Evolutionary conservation across 2,888 invertebrate species (phyloP).

Genomic region (Biston betularia): DNA sequence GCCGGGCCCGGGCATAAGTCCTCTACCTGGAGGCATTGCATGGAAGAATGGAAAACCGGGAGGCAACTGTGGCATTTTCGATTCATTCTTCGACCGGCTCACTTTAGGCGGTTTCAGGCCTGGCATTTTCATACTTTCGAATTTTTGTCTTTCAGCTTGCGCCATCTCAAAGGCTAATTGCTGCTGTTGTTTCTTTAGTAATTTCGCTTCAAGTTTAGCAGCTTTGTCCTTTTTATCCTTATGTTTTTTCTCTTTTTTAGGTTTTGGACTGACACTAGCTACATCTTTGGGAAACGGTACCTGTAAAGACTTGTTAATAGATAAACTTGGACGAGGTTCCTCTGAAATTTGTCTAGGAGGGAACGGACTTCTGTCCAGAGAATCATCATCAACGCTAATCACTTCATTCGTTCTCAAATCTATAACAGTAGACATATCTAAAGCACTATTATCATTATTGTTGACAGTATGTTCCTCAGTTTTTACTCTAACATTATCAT

Average conservation of each 20-base stretch:
- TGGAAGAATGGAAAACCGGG: constrained; percentile 81
- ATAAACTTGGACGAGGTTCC: constrained; percentile 70
- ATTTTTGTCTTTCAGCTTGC: constrained; percentile 70
- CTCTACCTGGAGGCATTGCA: constrained; percentile 79
- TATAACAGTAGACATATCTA: constrained; percentile 81
- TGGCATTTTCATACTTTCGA: constrained; percentile 58
- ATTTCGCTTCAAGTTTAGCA: constrained; percentile 78
- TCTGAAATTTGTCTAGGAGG: constrained; percentile 54
- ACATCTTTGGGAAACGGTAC: constrained; percentile 79
- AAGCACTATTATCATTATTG: constrained; percentile 82
- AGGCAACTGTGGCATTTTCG: constrained; percentile 74
- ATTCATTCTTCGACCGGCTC: constrained; percentile 75
- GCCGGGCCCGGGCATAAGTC: constrained; percentile 84
- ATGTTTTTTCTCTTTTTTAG: constrained; percentile 86
- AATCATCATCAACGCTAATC: constrained; percentile 81
- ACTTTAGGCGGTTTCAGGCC: constrained; percentile 71
- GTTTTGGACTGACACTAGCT: constrained; percentile 85
- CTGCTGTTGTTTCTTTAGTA: constrained; percentile 79
- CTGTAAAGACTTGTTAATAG: constrained; percentile 79
- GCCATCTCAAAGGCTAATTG: constrained; percentile 77
- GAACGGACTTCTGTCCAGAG: constrained; percentile 68
- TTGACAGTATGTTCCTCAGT: constrained; percentile 76
- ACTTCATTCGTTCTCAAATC: constrained; percentile 82
- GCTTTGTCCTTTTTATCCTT: constrained; percentile 83
- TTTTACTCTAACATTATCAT: constrained; percentile 69